These are phyloP conservation scores for Euplexia lucipara DNA, from an alignment of 2,888 invertebrate species.

Conservation along the genomic window DNA sequence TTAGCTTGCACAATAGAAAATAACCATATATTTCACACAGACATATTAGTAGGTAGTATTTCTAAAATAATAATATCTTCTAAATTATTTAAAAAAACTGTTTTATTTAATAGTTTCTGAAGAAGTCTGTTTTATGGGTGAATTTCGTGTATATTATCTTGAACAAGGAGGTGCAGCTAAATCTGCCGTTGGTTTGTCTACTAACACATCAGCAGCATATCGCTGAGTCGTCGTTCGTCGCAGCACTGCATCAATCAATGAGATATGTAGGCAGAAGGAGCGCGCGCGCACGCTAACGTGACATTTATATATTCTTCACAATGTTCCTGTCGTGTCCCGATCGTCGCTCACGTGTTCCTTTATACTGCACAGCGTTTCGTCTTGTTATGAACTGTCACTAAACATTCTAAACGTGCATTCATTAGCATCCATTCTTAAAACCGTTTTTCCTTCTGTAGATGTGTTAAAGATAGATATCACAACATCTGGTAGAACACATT, in stretches of 20 bases:
- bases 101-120: slow-evolving; percentile 20
- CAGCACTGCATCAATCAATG: slow-evolving; percentile 84
- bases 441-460: slow-evolving; percentile 4
- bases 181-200: slow-evolving; percentile 46
- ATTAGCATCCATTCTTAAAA: slow-evolving; percentile 49
- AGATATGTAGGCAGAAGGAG: slow-evolving; percentile 74
- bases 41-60: neutral
- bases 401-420: slow-evolving; percentile 43
- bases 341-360: slow-evolving; percentile 77
- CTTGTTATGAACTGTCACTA: slow-evolving; percentile 67
- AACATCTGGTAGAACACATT: slow-evolving; percentile 21
- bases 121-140: slow-evolving; percentile 1
- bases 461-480: slow-evolving; percentile 34
- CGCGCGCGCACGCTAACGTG: slow-evolving; percentile 80
- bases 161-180: slow-evolving; percentile 28
- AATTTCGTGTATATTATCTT: slow-evolving; percentile 10
- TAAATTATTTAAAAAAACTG: slow-evolving; percentile 17
- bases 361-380: slow-evolving; percentile 76
- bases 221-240: slow-evolving; percentile 75
- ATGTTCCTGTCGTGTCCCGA: slow-evolving; percentile 85
- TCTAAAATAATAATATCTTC: slow-evolving; percentile 6
- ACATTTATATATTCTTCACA: slow-evolving; percentile 88
- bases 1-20: slow-evolving; percentile 32
- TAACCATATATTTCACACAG: slow-evolving; percentile 36
- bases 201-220: slow-evolving; percentile 68